Evolutionary conservation across 2,797 vertebrate species (phyloP), one percentile per base, ranked within the genome.

Genomic region (Staurois parvus): DNA sequence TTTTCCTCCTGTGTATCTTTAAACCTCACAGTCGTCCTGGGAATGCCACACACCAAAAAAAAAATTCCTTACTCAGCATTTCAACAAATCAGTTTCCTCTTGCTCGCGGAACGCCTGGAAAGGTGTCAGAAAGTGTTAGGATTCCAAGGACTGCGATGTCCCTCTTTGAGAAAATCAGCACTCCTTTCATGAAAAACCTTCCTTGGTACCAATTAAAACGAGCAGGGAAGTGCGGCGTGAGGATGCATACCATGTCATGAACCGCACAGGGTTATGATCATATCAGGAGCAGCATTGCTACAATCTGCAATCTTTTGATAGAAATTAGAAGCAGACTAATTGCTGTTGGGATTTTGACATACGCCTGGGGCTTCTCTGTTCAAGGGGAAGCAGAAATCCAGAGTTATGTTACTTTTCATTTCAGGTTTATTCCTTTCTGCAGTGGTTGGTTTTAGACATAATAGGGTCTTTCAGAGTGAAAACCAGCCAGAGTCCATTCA

Each of bases 101-200:
- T 45, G 30, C 64, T 29, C 13, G 77, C 66, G n/a, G 48, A 79
- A 69, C 26, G 30, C 66, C 48, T 79, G 8, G 40, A 45, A 68
- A 68, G 77, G 40, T 79, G 77, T 79, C 77, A 70, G 64, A 69
- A 69, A 32, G 19, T 32, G 66, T 78, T 78, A 67, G 76, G 76
- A 30, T n/a, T 48, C 37, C 40, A 32, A 28, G 24, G 24, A 52
- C 77, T 7, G 66, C 30, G 29, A 32, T 34, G 42, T 79, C 40
- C 42, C 64, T 32, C 77, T 52, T 42, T 52, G 19, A 48, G 62
- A n/a, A 40, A 68, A 79, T 79, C 77, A 69, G 64, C 77, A 48
- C 34, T 79, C 66, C 21, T 69, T 68, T 68, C 77, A 78, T 78
- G 76, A 79, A 30, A 79, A 68, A 4, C 77, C 45, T 69, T 40